Evolutionary conservation across 2,888 invertebrate species (phyloP).

Genomic region (Atrina japonica): DNA sequence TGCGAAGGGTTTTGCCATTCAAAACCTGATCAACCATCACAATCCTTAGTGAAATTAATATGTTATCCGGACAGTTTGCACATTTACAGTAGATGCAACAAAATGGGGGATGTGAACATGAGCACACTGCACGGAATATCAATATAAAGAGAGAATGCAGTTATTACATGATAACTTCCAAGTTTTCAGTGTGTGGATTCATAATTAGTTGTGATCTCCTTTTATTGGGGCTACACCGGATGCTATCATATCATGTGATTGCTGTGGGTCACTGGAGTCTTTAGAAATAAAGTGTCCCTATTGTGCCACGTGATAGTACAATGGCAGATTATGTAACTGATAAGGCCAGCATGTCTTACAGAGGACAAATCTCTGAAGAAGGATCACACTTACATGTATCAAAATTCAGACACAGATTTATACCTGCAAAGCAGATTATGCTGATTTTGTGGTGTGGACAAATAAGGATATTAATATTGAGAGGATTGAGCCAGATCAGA

Average conservation of each 20-base stretch:
- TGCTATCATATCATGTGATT: slow-evolving; percentile 40
- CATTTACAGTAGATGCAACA: too few relatives aligned
- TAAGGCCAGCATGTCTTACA: too few relatives aligned
- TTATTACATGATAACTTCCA: too few relatives aligned
- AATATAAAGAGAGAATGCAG: too few relatives aligned
- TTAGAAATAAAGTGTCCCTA: slow-evolving; percentile 46
- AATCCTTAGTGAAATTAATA: slow-evolving; percentile 8
- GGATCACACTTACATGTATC: too few relatives aligned
- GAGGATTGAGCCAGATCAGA: not conserved
- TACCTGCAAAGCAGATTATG: slow-evolving; percentile 16
- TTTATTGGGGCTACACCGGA: slow-evolving; percentile 45
- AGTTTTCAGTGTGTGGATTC: too few relatives aligned
- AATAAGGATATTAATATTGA: slow-evolving; percentile 30
- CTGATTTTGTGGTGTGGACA: slow-evolving; percentile 44
- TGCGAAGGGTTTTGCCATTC: slow-evolving; percentile 36
- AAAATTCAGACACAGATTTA: too few relatives aligned
- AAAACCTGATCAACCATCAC: slow-evolving; percentile 3
- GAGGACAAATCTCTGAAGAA: too few relatives aligned
- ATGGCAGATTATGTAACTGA: too few relatives aligned
- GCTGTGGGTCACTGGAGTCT: slow-evolving; percentile 37
- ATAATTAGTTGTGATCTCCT: not conserved
- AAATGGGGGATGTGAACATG: too few relatives aligned
- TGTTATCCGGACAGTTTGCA: too few relatives aligned
- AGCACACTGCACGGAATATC: too few relatives aligned
- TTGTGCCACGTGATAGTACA: not conserved